Evolutionary conservation across 2,888 invertebrate species (phyloP).

Genomic region (Lutraria lutraria): DNA sequence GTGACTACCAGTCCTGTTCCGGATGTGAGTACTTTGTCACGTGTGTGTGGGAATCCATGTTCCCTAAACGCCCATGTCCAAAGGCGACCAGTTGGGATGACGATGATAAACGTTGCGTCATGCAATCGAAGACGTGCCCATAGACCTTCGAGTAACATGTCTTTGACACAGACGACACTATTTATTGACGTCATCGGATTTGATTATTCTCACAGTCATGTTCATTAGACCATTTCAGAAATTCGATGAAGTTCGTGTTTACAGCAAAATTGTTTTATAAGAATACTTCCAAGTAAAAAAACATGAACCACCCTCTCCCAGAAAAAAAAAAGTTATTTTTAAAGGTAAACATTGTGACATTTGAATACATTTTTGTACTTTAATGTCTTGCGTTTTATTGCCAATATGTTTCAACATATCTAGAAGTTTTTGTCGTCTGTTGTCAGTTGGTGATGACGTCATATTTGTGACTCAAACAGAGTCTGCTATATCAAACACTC

Average conservation of each 20-base stretch:
- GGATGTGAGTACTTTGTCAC: constrained; percentile 70
- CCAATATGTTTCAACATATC: no score
- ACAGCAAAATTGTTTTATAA: no score
- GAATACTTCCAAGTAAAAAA: no score
- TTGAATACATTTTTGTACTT: no score
- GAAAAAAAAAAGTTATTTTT: no score
- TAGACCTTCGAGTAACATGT: neutral
- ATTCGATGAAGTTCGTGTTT: no score
- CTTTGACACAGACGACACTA: neutral
- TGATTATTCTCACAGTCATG: neutral
- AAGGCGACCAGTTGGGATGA: constrained; percentile 66
- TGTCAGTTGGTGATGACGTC: neutral
- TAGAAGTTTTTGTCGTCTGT: neutral
- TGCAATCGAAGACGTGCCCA: constrained; percentile 60
- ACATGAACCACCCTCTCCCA: no score
- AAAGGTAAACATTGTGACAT: no score
- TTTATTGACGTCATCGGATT: neutral
- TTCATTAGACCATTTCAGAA: neutral
- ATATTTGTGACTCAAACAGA: neutral
- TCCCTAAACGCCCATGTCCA: constrained; percentile 65
- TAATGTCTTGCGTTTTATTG: no score
- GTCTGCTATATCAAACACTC: no score
- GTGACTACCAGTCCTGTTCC: constrained; percentile 73
- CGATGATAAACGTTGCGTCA: constrained; percentile 64
- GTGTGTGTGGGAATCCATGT: constrained; percentile 66